Evolutionary conservation across 2,888 invertebrate species (phyloP).

Genomic region (Phymatocera aterrima): DNA sequence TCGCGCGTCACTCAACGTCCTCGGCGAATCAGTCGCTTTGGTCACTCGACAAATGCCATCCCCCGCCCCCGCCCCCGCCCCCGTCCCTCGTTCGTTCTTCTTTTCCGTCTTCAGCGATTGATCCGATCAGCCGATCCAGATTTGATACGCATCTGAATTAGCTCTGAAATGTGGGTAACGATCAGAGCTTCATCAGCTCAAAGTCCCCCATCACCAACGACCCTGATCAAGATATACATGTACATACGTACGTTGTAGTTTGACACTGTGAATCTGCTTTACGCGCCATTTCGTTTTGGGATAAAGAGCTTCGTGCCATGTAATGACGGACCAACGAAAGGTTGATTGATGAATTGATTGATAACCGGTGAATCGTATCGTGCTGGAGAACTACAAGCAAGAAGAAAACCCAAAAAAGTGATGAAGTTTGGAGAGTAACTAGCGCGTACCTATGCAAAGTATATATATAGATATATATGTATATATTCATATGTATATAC

Average conservation of each 20-base stretch:
- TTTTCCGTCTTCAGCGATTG: neutral
- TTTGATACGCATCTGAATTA: neutral
- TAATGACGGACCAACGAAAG: neutral
- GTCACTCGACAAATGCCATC: neutral
- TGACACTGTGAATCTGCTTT: neutral
- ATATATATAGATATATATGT: too few species aligned
- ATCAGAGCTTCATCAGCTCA: neutral
- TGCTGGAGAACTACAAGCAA: too few species aligned
- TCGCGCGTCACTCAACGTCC: slow-evolving; percentile 34
- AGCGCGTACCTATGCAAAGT: too few species aligned
- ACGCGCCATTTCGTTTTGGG: neutral
- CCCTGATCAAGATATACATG: neutral
- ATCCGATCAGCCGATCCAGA: neutral
- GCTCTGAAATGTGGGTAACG: neutral
- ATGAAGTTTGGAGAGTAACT: too few species aligned
- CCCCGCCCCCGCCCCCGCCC: too few species aligned
- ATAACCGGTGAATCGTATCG: too few species aligned
- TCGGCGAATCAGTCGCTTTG: neutral
- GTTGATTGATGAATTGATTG: neutral
- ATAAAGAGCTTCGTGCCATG: neutral
- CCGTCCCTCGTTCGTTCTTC: neutral
- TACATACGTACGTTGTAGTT: neutral
- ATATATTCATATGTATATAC: too few species aligned
- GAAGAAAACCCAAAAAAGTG: too few species aligned
- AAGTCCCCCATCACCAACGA: neutral